Base-by-base conservation (phyloP, 2,797 vertebrate species). In the Ciconia nigra region DNA sequence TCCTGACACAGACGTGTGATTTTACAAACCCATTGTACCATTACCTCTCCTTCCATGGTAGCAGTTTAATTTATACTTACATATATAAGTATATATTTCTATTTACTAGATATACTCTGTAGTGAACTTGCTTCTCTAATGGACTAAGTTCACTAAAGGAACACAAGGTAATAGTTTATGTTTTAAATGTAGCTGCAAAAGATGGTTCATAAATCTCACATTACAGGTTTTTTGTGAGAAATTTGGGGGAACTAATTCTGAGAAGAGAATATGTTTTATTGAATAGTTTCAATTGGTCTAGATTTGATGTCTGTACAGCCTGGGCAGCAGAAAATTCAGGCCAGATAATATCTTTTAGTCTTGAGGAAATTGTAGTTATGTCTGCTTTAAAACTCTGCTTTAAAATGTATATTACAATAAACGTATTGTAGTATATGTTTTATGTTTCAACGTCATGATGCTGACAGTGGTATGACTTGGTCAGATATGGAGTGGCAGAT, bases 371-470 rank as follows among this genome's bases (percentile, higher is more conserved):
- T 55, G 72, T 22, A 51, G 9, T 66, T 70, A 7, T 3, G 6
- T 35, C 37, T 85, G 20, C 52, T 79, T 79, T 76, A 44, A 69
- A 89, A 37, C 7, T 72, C 6, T 37, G 37, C 37, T 37, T 39
- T 39, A 39, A 39, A 39, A 39, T 10, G 37, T 39, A 39, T 39
- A 39, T 37, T 39, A 39, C 37, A 39, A 39, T 39, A 39, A 39
- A 39, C 37, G 0, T 22, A 5, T 9, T 62, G 37, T 14, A 41
- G 15, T 10, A 1, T 7, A 9, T 7, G 33, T 21, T 76, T 73
- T 54, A 10, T 16, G 20, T 59, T 66, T 37, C 57, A 39, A 19
- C 1, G 2, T 28, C 20, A 11, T 0, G 0, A 15, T 7, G 58
- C 25, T 62, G 81, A 31, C 9, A 26, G 31, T 15, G 51, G 11